These are phyloP conservation scores for Amazonetta brasiliensis DNA, from an alignment of 2,797 vertebrate genomes.

Conservation along the genomic window DNA sequence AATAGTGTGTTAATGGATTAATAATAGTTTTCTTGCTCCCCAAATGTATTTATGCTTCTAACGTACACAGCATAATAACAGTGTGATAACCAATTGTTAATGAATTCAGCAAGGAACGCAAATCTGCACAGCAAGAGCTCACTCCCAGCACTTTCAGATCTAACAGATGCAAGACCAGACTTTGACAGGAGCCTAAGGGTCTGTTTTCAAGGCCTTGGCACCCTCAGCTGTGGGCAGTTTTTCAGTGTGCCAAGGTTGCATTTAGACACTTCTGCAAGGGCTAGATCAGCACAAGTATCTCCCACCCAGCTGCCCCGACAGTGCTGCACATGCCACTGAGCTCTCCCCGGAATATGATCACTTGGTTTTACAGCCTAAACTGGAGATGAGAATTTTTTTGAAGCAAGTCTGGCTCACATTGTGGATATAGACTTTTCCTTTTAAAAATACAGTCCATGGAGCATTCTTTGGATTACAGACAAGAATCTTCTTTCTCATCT, in stretches of 20 bases:
- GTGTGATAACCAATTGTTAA: background rate
- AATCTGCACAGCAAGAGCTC: slow-evolving; percentile 4
- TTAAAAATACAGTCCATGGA: background rate
- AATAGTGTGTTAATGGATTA: background rate
- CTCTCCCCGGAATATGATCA: background rate
- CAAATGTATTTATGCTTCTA: slow-evolving; percentile 7
- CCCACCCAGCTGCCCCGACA: background rate
- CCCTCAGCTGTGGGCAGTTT: background rate
- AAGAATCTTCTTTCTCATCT: slow-evolving; percentile 45
- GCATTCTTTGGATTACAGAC: slow-evolving; percentile 34
- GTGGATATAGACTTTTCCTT: background rate
- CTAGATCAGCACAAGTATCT: background rate
- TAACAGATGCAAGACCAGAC: slow-evolving; percentile 6
- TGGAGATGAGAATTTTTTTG: background rate
- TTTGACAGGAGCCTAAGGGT: background rate
- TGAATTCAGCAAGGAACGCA: background rate
- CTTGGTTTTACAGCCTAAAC: slow-evolving; percentile 43
- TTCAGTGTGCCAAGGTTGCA: background rate
- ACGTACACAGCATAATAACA: background rate
- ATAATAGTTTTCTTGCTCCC: background rate
- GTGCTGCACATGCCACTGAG: background rate
- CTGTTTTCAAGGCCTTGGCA: slow-evolving; percentile 17
- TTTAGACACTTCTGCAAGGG: background rate
- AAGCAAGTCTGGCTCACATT: background rate
- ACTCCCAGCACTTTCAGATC: slow-evolving; percentile 22